Percentiles rank a stretch among this genome's conserved stretches.
Evolutionary conservation across 2,113 vertebrate species (phyloP).

Genomic region (Malurus melanocephalus): DNA sequence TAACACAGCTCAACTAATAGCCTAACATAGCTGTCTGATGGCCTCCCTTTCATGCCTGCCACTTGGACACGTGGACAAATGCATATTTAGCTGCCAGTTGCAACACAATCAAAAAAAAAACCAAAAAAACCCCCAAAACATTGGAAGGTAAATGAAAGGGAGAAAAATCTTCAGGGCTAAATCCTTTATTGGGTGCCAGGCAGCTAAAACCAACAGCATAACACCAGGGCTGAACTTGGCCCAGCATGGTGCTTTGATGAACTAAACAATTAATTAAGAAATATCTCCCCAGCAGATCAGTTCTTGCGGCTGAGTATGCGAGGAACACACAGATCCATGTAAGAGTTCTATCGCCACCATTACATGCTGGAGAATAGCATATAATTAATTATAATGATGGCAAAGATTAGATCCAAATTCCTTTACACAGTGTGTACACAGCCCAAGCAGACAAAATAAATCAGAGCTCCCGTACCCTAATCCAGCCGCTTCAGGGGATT

Average conservation of each 20-base stretch:
- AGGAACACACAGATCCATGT: conserved; percentile 60
- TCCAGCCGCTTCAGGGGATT: conserved; percentile 68
- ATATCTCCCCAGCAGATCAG: conserved; percentile 69
- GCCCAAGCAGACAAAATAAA: conserved; percentile 73
- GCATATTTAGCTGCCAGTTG: conserved; percentile 18
- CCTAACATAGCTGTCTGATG: not conserved
- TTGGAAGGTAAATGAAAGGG: conserved; percentile 34
- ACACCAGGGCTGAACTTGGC: conserved; percentile 10
- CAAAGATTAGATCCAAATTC: conserved; percentile 78
- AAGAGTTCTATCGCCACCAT: conserved; percentile 58
- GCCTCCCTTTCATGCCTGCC: not conserved
- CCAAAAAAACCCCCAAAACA: not conserved
- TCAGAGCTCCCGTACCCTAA: conserved; percentile 65
- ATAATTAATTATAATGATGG: conserved; percentile 77
- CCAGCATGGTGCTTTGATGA: conserved; percentile 65
- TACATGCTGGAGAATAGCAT: conserved; percentile 65
- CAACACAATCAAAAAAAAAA: conserved; percentile 8
- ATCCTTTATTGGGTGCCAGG: not conserved
- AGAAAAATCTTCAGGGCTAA: not conserved
- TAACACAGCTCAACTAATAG: not conserved
- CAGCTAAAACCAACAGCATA: conserved; percentile 11
- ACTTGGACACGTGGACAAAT: conserved; percentile 10
- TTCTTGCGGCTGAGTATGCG: conserved; percentile 43
- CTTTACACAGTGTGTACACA: conserved; percentile 63
- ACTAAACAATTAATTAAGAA: conserved; percentile 75